Base-by-base conservation (phyloP, 2,797 vertebrate species). In the Siniperca undulata region DNA sequence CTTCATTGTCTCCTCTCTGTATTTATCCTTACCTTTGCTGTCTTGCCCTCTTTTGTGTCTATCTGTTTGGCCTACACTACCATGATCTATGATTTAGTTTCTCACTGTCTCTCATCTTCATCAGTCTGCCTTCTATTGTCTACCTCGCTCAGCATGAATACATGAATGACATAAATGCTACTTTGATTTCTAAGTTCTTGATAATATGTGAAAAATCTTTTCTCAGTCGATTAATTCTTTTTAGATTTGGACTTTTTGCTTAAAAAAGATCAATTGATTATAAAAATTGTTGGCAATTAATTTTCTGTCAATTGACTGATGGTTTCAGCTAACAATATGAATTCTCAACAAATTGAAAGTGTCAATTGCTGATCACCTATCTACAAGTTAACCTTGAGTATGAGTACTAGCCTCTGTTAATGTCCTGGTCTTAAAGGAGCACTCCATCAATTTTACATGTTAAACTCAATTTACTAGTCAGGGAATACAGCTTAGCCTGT, bases 11-110 rank as follows among this genome's bases (percentile, higher is more conserved):
- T 64, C 68, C 67, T 59, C 22, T 61, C 68, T 36, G 40, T 56
- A 53, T 86, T 58, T 65, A 73, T 64, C 67, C 48, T 70, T 78
- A 73, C 66, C 19, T 76, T 68, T 27, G 67, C 72, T 77, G 27
- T 78, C 55, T 72, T 44, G 42, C 48, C 16, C 48, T 48, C 27
- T 69, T 73, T 56, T 40, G 27, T 72, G 38, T 82, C 53, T 38
- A 53, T 73, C 59, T 80, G 75, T 84, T 73, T 46, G 55, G 48
- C 66, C 1, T 9, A 20, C 36, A 19, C 7, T 27, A 20, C 12
- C 24, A n/a, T 48, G 4, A 66, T 69, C 76, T 36, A 0, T 58
- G 59, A 55, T 69, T 74, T 55, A 74, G 48, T 42, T 55, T 58
- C 16, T 42, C 19, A 0, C 13, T n/a, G 17, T 71, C 24, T 64